A percentile compares a stretch with the other conserved stretches of the same genome.
Evolutionary conservation across 2,797 vertebrate genomes (phyloP).

Genomic region (Meda fulgida): DNA sequence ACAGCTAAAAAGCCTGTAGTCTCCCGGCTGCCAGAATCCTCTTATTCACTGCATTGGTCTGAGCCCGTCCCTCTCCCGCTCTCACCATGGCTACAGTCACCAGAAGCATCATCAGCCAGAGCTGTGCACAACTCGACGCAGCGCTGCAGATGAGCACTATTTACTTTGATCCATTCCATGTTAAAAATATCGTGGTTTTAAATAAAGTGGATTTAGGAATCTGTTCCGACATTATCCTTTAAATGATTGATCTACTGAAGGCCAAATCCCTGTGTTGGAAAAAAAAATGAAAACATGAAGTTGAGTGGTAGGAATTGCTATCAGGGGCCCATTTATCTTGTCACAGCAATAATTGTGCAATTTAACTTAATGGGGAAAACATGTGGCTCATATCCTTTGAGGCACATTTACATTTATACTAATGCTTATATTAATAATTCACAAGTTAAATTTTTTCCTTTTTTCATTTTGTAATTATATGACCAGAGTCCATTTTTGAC

Average conservation of each 20-base stretch:
- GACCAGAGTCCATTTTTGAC: neutral
- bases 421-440: neutral
- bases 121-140: neutral
- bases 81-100: conserved; percentile 30
- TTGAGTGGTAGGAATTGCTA: neutral
- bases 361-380: conserved; percentile 19
- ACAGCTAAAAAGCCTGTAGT: conserved; percentile 63
- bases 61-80: conserved; percentile 16
- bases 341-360: neutral
- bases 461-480: neutral
- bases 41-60: conserved; percentile 45
- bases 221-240: neutral
- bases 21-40: conserved; percentile 56
- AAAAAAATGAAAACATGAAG: conserved; percentile 10
- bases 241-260: conserved; percentile 3
- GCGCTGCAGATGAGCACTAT: neutral
- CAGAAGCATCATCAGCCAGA: conserved; percentile 39
- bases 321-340: conserved; percentile 7
- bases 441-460: neutral
- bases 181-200: conserved; percentile 18
- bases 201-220: conserved; percentile 2
- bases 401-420: conserved; percentile 1
- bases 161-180: conserved; percentile 6
- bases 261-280: conserved; percentile 16
- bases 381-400: conserved; percentile 4